Evolutionary conservation across 1,140 invertebrate species (phyloP).

Genomic region (Cydia pomonella): DNA sequence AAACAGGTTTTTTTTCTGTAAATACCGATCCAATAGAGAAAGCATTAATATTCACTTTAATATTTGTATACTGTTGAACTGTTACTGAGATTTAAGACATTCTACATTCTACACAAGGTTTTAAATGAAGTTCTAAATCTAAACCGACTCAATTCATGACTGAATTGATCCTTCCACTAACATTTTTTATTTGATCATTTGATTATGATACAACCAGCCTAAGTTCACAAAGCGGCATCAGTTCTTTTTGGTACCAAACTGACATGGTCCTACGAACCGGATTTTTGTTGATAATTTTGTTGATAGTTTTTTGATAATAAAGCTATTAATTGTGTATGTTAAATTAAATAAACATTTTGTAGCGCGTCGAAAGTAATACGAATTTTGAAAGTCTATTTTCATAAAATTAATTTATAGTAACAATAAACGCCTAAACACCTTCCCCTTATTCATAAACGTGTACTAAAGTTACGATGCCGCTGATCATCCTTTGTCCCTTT

Average conservation of each 20-base stretch:
- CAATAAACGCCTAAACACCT: not conserved
- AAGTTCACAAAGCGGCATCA: not conserved
- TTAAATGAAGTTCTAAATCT: not conserved
- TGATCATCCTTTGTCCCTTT: no score
- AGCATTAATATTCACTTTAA: not conserved
- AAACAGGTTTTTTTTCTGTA: conserved; percentile 5
- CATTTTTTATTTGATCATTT: not conserved
- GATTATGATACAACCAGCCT: not conserved
- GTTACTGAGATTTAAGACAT: not conserved
- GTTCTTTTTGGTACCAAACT: not conserved
- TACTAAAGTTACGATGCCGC: no score
- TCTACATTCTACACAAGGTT: not conserved
- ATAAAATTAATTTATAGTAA: not conserved
- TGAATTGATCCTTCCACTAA: not conserved
- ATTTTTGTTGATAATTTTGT: not conserved
- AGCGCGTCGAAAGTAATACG: not conserved
- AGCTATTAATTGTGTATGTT: no score
- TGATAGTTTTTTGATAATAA: no score
- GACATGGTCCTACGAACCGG: conserved; percentile 25
- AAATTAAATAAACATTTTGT: no score
- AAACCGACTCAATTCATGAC: not conserved
- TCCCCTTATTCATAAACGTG: no score
- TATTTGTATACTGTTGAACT: not conserved
- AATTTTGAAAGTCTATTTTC: not conserved
- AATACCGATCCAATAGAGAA: not conserved